A percentile compares a stretch with the other conserved stretches of the same genome.
phyloP scores from a whole-genome alignment of 2,113 vertebrate genomes.

The Phalacrocorax brasilianus region DNA sequence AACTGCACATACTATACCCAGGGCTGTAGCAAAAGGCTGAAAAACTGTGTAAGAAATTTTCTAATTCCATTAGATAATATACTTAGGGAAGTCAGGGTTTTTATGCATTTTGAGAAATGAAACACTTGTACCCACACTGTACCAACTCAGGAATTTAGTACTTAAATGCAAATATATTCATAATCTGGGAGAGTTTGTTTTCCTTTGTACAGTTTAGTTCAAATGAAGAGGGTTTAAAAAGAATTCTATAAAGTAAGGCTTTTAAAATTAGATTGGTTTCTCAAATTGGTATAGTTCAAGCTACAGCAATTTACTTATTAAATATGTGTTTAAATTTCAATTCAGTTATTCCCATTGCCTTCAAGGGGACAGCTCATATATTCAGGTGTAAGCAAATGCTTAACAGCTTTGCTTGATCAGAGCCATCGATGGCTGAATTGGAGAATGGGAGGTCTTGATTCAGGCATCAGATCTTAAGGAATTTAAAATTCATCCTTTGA shows the following conservation, averaged over 20 bases:
- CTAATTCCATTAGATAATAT: neutral
- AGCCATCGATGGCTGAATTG: neutral
- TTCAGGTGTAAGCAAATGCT: neutral
- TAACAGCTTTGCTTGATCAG: neutral
- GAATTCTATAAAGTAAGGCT: neutral
- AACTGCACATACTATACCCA: neutral
- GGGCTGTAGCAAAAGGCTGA: neutral
- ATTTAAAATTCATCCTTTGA: neutral
- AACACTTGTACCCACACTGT: neutral
- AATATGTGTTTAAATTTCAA: neutral
- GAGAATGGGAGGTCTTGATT: neutral
- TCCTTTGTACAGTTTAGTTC: neutral
- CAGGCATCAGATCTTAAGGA: neutral
- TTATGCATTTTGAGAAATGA: neutral
- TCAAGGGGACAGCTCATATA: neutral
- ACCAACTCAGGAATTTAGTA: neutral
- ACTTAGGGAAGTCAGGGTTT: neutral
- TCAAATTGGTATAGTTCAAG: neutral
- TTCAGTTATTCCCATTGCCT: neutral
- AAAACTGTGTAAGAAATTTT: neutral
- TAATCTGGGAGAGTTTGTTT: neutral
- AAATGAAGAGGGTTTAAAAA: neutral
- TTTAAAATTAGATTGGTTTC: slow-evolving; percentile 23
- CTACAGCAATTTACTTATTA: neutral
- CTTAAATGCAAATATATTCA: neutral